These are phyloP conservation scores for Melanocharis versteri DNA, from an alignment of 2,113 vertebrate species.

Conservation along the genomic window DNA sequence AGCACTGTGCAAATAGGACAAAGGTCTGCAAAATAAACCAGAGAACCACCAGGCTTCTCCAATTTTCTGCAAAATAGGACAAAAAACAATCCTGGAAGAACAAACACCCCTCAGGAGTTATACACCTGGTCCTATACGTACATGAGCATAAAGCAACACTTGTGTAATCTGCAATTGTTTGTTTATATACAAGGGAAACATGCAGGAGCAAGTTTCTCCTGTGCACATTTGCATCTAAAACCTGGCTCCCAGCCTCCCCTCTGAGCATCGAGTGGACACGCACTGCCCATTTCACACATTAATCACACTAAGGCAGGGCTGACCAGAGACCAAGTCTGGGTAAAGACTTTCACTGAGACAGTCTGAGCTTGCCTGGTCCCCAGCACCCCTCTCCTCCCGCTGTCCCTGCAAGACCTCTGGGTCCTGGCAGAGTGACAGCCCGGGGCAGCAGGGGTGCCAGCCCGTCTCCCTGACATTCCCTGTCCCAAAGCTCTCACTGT, in stretches of 20 bases:
- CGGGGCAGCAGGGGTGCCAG: background rate
- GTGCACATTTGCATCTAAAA: background rate
- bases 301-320: background rate
- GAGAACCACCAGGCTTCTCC: background rate
- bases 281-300: background rate
- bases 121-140: background rate
- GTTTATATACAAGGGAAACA: background rate
- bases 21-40: background rate
- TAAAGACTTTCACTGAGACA: background rate
- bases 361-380: background rate
- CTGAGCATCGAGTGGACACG: accelerated
- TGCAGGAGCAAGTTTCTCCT: background rate
- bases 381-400: background rate
- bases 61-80: background rate
- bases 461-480: background rate
- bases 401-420: background rate
- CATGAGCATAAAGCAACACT: background rate
- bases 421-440: background rate
- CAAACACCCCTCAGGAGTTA: background rate
- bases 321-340: background rate
- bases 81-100: background rate
- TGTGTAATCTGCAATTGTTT: background rate
- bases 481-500: background rate
- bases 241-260: background rate
- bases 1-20: background rate